Percentiles rank a stretch among this genome's conserved stretches.
Conservation (phyloP, 2,888 invertebrate species). For the Chrysodeixis includens region DNA sequence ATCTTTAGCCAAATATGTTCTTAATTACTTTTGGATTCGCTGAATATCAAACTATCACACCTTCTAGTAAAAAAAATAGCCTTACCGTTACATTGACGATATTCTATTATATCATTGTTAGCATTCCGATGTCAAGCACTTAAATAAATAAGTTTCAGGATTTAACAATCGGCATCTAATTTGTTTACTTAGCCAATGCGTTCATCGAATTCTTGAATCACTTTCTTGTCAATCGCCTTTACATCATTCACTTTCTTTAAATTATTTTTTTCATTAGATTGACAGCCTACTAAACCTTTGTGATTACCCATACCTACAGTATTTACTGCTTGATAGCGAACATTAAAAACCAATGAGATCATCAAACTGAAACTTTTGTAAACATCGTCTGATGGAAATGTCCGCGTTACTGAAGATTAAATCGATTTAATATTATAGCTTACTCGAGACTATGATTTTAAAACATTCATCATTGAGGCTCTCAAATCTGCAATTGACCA, state of each 20-base stretch:
- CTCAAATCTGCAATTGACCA: conserved; percentile 4
- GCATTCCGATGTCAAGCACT: neutral
- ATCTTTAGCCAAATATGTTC: too few species aligned
- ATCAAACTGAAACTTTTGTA: neutral
- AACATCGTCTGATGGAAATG: neutral
- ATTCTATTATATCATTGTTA: neutral
- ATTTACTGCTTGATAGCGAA: neutral
- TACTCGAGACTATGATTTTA: neutral
- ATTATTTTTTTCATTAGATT: neutral
- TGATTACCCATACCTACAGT: neutral
- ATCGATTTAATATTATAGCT: too few species aligned
- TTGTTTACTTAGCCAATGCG: neutral
- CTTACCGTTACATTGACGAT: neutral
- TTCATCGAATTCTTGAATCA: neutral
- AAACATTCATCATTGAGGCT: neutral
- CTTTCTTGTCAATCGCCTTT: neutral
- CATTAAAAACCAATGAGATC: conserved; percentile 5
- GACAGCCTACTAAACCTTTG: neutral
- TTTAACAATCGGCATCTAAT: neutral
- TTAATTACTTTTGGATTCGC: neutral
- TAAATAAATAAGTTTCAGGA: conserved; percentile 6
- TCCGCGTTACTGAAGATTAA: neutral
- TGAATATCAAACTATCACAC: neutral
- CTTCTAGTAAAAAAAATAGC: neutral
- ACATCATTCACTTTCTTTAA: neutral